Conservation (phyloP, 2,113 vertebrate species). For the Mystacornis crossleyi region DNA sequence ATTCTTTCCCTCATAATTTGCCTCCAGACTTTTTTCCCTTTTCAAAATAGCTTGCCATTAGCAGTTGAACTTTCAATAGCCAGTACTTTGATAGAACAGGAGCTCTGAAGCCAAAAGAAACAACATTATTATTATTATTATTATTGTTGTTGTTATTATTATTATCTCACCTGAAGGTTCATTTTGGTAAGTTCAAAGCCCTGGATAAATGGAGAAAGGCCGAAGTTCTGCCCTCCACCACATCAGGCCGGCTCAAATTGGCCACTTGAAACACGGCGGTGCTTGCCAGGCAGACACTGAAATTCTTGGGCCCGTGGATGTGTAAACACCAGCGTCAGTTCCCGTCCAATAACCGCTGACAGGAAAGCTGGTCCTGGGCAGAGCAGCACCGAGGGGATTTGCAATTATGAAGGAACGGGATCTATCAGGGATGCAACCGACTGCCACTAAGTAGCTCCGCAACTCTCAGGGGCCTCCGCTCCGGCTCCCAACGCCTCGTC, state of each 20-base stretch:
- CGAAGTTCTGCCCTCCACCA: neutral
- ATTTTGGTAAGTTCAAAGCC: neutral
- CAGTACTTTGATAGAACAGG: slow-evolving; percentile 3
- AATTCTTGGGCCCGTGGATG: neutral
- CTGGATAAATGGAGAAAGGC: neutral
- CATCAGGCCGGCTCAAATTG: neutral
- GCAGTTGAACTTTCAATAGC: slow-evolving; percentile 46
- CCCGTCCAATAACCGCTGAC: too few relatives aligned
- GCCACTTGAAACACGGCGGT: neutral
- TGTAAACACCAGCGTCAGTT: too few relatives aligned
- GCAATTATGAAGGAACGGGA: slow-evolving; percentile 25
- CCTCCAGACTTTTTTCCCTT: too few relatives aligned
- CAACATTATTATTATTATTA: neutral
- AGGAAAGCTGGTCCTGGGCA: too few relatives aligned
- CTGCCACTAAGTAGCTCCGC: slow-evolving; percentile 59
- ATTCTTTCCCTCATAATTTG: slow-evolving; percentile 22
- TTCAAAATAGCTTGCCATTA: slow-evolving; percentile 42
- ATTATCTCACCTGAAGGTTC: neutral
- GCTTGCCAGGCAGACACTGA: neutral
- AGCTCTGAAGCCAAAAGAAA: slow-evolving; percentile 9
- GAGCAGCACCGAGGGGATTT: neutral
- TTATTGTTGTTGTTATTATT: neutral
- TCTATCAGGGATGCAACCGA: slow-evolving; percentile 35
- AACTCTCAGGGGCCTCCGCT: slow-evolving; percentile 16
- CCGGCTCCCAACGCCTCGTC: neutral